These are phyloP conservation scores for Linnaemya tessellans DNA, from an alignment of 2,888 invertebrate species.

Conservation along the genomic window DNA sequence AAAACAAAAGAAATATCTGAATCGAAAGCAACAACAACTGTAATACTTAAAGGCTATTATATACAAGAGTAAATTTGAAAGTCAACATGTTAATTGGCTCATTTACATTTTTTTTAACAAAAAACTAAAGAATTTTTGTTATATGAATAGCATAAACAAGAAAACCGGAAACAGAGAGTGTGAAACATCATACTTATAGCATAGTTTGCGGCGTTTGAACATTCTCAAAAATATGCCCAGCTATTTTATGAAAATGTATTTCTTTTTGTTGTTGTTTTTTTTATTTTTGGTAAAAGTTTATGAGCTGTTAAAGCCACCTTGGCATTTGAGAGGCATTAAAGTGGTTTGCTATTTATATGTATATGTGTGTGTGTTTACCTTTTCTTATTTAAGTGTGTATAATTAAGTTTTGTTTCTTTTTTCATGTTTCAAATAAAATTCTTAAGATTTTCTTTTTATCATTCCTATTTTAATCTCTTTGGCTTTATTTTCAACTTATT, in stretches of 20 bases:
- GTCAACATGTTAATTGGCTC: slow-evolving; percentile 53
- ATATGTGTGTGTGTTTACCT: neutral
- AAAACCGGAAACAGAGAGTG: neutral
- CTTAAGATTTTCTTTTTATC: neutral
- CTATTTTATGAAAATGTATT: slow-evolving; percentile 3
- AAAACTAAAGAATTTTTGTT: slow-evolving; percentile 27
- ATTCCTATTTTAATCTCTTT: neutral
- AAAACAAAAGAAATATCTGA: neutral
- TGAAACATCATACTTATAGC: neutral
- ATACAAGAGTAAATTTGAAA: slow-evolving; percentile 19
- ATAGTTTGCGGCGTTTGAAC: slow-evolving; percentile 41
- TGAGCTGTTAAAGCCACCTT: slow-evolving; percentile 34
- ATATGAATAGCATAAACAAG: neutral
- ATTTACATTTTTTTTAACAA: slow-evolving; percentile 36
- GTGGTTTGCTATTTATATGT: neutral
- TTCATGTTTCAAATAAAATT: neutral
- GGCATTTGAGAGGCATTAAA: slow-evolving; percentile 12
- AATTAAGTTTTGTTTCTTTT: neutral
- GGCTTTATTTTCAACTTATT: neutral
- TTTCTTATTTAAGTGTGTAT: neutral
- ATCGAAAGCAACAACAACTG: slow-evolving; percentile 5
- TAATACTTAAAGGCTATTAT: slow-evolving; percentile 42
- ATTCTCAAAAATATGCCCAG: slow-evolving; percentile 27
- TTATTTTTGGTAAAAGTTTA: neutral
- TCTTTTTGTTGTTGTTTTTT: no score